phyloP scores from a whole-genome alignment of 2,113 vertebrate species.

The Globicephala melas region DNA sequence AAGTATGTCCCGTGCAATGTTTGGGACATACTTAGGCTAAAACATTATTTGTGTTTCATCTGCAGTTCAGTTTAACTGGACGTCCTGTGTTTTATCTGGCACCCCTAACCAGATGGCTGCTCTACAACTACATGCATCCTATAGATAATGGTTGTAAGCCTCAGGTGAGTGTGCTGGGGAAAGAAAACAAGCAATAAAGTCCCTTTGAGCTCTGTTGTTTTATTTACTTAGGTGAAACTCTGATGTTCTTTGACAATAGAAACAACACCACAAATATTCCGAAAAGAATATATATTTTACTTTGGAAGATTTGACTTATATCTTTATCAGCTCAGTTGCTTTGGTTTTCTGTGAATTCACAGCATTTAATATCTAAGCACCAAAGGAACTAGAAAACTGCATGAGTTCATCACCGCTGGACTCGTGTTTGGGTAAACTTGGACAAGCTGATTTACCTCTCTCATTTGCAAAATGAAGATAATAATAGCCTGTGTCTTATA shows the following conservation, averaged over 20 bases:
- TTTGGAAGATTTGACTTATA: not conserved
- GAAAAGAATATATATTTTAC: not conserved
- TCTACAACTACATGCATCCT: not conserved
- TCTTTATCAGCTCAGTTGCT: not conserved
- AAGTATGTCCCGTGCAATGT: not conserved
- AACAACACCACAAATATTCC: not conserved
- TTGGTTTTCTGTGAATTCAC: not conserved
- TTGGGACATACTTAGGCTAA: not conserved
- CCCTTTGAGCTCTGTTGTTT: not conserved
- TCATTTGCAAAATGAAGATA: not conserved
- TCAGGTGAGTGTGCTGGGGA: not conserved
- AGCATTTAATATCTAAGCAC: not conserved
- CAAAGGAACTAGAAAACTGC: not conserved
- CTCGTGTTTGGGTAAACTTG: not conserved
- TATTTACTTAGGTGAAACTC: not conserved
- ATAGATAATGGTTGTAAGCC: not conserved
- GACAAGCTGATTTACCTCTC: not conserved
- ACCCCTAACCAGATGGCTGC: not conserved
- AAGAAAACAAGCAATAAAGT: not conserved
- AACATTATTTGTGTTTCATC: not conserved
- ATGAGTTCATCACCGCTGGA: not conserved
- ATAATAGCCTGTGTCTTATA: not conserved
- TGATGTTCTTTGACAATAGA: conserved; percentile 6
- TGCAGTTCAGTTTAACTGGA: not conserved
- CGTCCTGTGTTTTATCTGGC: not conserved